A percentile compares a stretch with the other conserved stretches of the same genome.
These are phyloP conservation scores for Chelon auratus DNA, from an alignment of 2,797 vertebrate species.

Conservation along the genomic window DNA sequence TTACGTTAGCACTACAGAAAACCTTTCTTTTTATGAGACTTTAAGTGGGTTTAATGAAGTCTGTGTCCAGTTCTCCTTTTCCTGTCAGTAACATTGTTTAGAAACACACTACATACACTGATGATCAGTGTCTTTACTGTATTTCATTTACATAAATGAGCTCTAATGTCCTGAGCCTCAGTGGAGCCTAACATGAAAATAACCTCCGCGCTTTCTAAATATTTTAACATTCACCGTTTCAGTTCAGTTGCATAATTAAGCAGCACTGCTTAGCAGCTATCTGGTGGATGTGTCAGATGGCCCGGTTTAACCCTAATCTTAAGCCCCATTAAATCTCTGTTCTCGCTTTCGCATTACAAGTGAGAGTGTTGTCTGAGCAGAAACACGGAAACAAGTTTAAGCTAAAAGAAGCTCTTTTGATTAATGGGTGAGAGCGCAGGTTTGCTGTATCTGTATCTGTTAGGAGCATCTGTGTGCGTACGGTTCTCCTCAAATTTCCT, in stretches of 20 bases:
- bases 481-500: conserved; percentile 32
- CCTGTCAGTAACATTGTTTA: conserved; percentile 14
- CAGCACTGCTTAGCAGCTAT: conserved; percentile 65
- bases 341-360: conserved; percentile 53
- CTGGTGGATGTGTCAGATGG: conserved; percentile 61
- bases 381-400: conserved; percentile 70
- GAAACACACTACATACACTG: conserved; percentile 15
- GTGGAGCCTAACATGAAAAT: conserved; percentile 55
- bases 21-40: conserved; percentile 11
- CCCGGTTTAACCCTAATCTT: conserved; percentile 61
- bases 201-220: conserved; percentile 68
- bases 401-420: conserved; percentile 33
- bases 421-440: conserved; percentile 29
- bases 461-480: conserved; percentile 36
- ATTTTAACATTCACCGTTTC: conserved; percentile 68
- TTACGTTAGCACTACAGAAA: conserved; percentile 13
- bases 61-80: conserved; percentile 17
- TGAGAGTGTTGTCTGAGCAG: conserved; percentile 46
- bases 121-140: conserved; percentile 16
- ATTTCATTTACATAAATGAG: conserved; percentile 32
- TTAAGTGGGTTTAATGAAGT: conserved; percentile 1
- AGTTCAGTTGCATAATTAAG: conserved; percentile 74
- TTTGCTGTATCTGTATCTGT: conserved; percentile 44
- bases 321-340: conserved; percentile 66
- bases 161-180: conserved; percentile 21